A percentile compares a stretch with the other conserved stretches of the same genome.
Evolutionary conservation across 2,888 invertebrate species (phyloP).

Genomic region (Drosophila mimica): DNA sequence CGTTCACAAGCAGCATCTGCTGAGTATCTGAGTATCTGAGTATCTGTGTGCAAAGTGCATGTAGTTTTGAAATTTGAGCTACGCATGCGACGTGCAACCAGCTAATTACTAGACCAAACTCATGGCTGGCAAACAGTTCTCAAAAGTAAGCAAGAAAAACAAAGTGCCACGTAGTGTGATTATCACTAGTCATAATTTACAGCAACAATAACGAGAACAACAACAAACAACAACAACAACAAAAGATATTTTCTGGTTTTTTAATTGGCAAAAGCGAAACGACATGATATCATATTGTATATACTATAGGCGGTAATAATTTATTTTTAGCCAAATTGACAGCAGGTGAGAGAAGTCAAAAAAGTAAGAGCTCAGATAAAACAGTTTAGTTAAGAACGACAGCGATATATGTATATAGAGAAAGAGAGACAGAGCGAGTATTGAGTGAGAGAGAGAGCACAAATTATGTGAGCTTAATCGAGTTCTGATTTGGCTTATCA

Average conservation of each 20-base stretch:
- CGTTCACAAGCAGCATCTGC: constrained; percentile 14
- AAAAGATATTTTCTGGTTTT: constrained; percentile 63
- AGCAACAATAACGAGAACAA: constrained; percentile 28
- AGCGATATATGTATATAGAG: neutral
- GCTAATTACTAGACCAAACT: constrained; percentile 79
- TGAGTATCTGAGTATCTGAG: too few species aligned
- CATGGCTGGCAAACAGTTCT: constrained; percentile 51
- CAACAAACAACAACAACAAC: constrained; percentile 32
- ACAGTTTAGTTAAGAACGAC: constrained; percentile 51
- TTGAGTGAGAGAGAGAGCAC: constrained; percentile 6
- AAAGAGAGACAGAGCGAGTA: constrained; percentile 7
- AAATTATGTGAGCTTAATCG: constrained; percentile 21
- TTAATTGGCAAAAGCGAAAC: constrained; percentile 76
- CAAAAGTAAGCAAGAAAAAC: constrained; percentile 17
- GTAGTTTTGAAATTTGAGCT: constrained; percentile 78
- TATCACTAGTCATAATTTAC: constrained; percentile 76
- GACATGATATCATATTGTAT: constrained; percentile 75
- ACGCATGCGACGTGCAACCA: constrained; percentile 71
- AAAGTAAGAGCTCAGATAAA: constrained; percentile 63
- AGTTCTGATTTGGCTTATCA: constrained; percentile 46
- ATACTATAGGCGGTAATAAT: constrained; percentile 73
- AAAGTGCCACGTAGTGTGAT: constrained; percentile 60
- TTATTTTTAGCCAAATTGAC: constrained; percentile 80
- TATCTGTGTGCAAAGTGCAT: constrained; percentile 73
- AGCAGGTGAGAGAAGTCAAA: constrained; percentile 43